phyloP scores from a whole-genome alignment of 2,797 vertebrate genomes.

The Gymnothorax reevesii region DNA sequence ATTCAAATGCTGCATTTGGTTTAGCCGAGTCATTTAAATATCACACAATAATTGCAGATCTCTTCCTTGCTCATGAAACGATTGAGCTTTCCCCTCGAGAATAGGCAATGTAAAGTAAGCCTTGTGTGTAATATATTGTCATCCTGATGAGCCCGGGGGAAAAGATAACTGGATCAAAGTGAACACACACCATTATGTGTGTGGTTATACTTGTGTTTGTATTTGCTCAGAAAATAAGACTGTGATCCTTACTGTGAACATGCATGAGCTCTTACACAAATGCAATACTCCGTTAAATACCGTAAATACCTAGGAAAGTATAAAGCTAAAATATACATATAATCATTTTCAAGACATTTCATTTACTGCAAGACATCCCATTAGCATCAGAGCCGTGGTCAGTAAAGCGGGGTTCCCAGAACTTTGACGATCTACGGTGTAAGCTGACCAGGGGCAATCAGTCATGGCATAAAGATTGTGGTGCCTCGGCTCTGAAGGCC shows the following conservation, averaged over 20 bases:
- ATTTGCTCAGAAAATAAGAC: not conserved
- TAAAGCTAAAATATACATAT: not conserved
- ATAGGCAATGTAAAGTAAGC: not conserved
- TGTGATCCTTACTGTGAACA: not conserved
- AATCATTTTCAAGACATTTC: not conserved
- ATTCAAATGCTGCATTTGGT: not conserved
- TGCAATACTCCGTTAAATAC: not conserved
- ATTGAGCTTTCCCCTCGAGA: not conserved
- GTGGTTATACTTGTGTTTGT: too few relatives aligned
- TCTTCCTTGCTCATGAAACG: not conserved
- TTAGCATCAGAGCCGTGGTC: not conserved
- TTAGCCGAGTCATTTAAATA: not conserved
- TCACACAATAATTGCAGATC: not conserved
- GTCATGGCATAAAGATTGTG: too few relatives aligned
- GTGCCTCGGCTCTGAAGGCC: too few relatives aligned
- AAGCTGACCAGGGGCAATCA: too few relatives aligned
- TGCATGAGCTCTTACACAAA: not conserved
- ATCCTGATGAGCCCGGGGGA: not conserved
- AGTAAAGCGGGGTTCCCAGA: too few relatives aligned
- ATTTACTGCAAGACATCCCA: not conserved
- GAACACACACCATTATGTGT: not conserved
- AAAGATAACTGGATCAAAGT: not conserved
- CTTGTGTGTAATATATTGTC: not conserved
- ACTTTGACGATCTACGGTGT: too few relatives aligned
- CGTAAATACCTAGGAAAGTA: not conserved